A percentile compares a stretch with the other conserved stretches of the same genome.
Evolutionary conservation across 2,113 vertebrate genomes (phyloP).

Genomic region (Excalfactoria chinensis): DNA sequence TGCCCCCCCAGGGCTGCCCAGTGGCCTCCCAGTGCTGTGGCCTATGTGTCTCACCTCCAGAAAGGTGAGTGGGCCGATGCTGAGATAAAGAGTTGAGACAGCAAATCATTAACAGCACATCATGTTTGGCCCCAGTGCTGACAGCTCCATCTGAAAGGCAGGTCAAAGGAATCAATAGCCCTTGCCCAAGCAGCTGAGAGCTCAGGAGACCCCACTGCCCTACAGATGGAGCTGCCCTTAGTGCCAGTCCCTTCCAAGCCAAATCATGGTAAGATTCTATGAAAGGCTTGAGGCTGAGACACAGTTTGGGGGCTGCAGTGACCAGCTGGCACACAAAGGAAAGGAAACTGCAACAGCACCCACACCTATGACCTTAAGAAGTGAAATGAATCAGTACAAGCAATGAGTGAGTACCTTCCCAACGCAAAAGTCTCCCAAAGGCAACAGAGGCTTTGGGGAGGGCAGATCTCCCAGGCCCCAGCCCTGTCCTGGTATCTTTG

Average conservation of each 20-base stretch:
- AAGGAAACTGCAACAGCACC: not conserved
- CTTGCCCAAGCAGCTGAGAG: not conserved
- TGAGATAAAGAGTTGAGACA: not conserved
- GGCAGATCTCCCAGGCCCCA: not conserved
- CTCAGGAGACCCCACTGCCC: not conserved
- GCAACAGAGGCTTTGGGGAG: not conserved
- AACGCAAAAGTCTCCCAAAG: not conserved
- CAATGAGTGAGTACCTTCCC: not conserved
- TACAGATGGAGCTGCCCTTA: not conserved
- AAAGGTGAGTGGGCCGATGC: not conserved
- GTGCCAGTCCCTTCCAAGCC: too few relatives aligned
- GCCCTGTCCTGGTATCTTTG: not conserved
- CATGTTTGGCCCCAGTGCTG: not conserved
- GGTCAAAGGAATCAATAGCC: not conserved
- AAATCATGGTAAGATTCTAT: too few relatives aligned
- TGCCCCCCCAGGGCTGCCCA: not conserved
- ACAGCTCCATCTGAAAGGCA: not conserved
- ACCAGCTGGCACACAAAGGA: not conserved
- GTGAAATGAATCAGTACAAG: not conserved
- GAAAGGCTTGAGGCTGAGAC: not conserved
- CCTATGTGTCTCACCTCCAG: not conserved
- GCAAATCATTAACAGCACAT: not conserved
- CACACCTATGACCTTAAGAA: accelerated
- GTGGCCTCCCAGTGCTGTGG: too few relatives aligned
- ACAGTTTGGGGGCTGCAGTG: not conserved